Evolutionary conservation across 2,113 vertebrate genomes (phyloP).

Genomic region (Rhadina sibilatrix): DNA sequence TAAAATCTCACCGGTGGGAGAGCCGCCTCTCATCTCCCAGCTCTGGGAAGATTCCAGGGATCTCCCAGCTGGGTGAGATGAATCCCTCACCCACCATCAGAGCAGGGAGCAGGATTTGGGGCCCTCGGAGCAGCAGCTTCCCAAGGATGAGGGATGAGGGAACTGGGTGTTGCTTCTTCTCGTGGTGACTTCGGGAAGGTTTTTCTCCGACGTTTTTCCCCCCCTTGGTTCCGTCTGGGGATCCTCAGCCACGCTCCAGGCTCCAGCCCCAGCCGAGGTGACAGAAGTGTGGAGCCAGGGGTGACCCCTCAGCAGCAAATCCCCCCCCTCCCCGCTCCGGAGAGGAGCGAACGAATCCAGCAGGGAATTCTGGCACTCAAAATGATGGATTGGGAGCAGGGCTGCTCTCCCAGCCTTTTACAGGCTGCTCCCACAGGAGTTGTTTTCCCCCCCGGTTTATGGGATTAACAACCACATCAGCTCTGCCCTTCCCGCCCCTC

Average conservation of each 20-base stretch:
- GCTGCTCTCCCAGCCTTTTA: not conserved
- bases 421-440: not conserved
- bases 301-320: not conserved
- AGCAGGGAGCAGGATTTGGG: no score
- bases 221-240: rapidly evolving
- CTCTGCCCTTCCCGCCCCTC: not conserved
- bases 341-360: not conserved
- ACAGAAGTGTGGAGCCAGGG: not conserved
- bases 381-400: not conserved
- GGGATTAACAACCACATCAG: not conserved
- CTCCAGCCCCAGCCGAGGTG: not conserved
- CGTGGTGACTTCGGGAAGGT: rapidly evolving
- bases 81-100: rapidly evolving
- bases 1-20: not conserved
- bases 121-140: no score
- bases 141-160: not conserved
- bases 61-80: not conserved
- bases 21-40: not conserved
- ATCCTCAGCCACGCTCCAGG: not conserved
- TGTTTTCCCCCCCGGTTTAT: not conserved
- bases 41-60: not conserved
- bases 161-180: not conserved
- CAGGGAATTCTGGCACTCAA: not conserved
- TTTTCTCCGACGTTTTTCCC: not conserved
- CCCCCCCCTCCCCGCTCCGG: not conserved